A percentile compares a stretch with the other conserved stretches of the same genome.
phyloP scores from a whole-genome alignment of 2,888 invertebrate species.

The Rhagium mordax region DNA sequence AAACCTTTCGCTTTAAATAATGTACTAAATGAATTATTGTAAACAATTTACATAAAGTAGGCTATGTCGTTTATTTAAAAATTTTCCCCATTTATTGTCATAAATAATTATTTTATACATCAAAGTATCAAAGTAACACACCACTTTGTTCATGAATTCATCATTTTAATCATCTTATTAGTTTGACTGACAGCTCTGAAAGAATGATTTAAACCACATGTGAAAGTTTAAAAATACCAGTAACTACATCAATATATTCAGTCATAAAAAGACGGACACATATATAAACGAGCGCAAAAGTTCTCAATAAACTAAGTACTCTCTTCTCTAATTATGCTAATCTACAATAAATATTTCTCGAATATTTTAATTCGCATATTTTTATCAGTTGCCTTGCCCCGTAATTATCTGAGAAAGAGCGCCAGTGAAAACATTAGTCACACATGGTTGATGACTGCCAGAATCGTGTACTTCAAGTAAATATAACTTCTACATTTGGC shows the following conservation, averaged over 20 bases:
- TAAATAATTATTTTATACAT: background rate
- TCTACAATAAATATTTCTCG: no score
- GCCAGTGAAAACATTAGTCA: no score
- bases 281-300: background rate
- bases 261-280: no score
- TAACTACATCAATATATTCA: background rate
- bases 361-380: no score
- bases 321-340: no score
- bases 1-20: constrained; percentile 6
- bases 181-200: constrained; percentile 1
- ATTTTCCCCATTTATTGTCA: background rate
- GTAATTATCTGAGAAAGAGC: no score
- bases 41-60: background rate
- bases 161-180: constrained; percentile 7
- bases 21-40: background rate
- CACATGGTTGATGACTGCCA: no score
- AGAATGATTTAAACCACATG: constrained; percentile 6
- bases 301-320: background rate
- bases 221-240: background rate
- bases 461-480: no score
- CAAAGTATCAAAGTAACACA: background rate
- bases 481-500: no score
- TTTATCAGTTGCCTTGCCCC: no score
- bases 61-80: constrained; percentile 2
- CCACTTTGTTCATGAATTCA: background rate